A percentile compares a stretch with the other conserved stretches of the same genome.
Evolutionary conservation across 1,140 invertebrate genomes (phyloP).

Genomic region (Drosophila tristis): DNA sequence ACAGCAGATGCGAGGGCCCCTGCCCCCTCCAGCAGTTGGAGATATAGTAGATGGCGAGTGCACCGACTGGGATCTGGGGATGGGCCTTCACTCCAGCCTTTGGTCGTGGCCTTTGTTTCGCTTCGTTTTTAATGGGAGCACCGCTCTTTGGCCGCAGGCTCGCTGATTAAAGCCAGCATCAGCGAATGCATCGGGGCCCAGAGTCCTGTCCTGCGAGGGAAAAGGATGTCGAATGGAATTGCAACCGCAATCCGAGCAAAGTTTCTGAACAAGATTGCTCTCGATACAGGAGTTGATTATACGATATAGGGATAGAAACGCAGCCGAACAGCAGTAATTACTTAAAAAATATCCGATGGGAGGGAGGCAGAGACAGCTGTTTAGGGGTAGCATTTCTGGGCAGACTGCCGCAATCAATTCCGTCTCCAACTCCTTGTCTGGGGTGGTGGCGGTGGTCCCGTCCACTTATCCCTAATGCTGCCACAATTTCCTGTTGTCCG

Average conservation of each 20-base stretch:
- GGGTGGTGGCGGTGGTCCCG: not conserved
- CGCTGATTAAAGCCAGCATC: constrained; percentile 66
- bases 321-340: constrained; percentile 35
- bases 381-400: not conserved
- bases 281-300: not conserved
- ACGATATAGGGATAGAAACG: not conserved
- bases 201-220: not conserved
- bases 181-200: constrained; percentile 38
- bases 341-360: constrained; percentile 30
- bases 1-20: constrained; percentile 44
- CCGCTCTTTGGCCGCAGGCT: constrained; percentile 47
- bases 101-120: constrained; percentile 46
- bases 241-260: constrained; percentile 17
- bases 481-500: constrained; percentile 72
- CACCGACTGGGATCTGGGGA: too few species aligned
- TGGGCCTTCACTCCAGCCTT: not conserved
- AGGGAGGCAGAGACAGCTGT: not conserved
- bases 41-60: too few species aligned
- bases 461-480: constrained; percentile 59
- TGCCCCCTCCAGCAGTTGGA: constrained; percentile 2
- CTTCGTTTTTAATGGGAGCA: constrained; percentile 53
- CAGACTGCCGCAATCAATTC: not conserved
- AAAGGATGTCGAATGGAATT: constrained; percentile 4
- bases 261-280: not conserved
- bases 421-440: not conserved